Evolutionary conservation across 1,140 invertebrate genomes (phyloP), one percentile per base, ranked within the genome.

Genomic region (Drosophila jambulina): DNA sequence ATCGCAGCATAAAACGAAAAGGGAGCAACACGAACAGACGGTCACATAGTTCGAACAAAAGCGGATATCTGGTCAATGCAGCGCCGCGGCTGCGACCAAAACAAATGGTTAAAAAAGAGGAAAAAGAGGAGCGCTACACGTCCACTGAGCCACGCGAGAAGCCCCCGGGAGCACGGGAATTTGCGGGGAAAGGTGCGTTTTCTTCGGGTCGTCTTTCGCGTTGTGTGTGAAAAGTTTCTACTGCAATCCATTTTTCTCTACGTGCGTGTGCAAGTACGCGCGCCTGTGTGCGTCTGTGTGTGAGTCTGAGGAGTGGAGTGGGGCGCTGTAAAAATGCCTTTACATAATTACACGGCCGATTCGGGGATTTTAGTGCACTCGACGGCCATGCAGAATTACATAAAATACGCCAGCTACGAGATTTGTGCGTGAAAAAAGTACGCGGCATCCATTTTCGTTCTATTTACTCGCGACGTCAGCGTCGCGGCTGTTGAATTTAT

Each of bases 401-500:
- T 87, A 88, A 81, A 90, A 21, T 53, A 27, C 45, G 21, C 65
- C 59, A 64, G 32, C 43, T 34, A 29, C 10, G 49, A 60, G 51
- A 42, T 56, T 65, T 53, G 43, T 63, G 64, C 46, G 62, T 76
- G 58, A 78, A 85, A 83, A 71, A 57, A 57, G 69, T 75, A 64
- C 78, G 72, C 80, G 80, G 77, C 59, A 78, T 84, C 75, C 85
- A 88, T 87, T 84, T 88, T 88, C 80, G 85, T 88, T 90, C 85
- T 88, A 84, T 88, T 88, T 88, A 85, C 85, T 78, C 81, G 80
- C 75, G 82, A 85, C 82, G 82, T 86, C 82, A 86, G 83, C 83
- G 83, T 86, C 75, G 83, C 85, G 85, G 85, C 85, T 90, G 85
- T 90, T 90, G 85, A 91, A 90, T 90, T 90, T 90, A 90, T 90